These are phyloP conservation scores for Zygothrica quintamaculata DNA, from an alignment of 2,888 invertebrate species.

Conservation along the genomic window DNA sequence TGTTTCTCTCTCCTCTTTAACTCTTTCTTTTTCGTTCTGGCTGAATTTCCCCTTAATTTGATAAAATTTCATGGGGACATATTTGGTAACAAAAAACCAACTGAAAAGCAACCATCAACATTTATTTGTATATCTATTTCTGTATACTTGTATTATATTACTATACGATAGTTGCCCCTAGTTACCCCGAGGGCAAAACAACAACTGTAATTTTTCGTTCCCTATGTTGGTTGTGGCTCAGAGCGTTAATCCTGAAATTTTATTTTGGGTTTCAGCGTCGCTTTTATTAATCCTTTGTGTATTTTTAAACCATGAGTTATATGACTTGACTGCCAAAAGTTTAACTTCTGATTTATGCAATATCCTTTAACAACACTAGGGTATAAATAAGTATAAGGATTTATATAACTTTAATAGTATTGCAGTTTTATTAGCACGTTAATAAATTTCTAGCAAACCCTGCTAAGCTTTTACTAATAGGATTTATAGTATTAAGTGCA, in stretches of 20 bases:
- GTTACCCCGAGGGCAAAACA: constrained; percentile 65
- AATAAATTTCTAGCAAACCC: too few relatives aligned
- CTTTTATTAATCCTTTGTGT: constrained; percentile 75
- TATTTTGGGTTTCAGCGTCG: constrained; percentile 29
- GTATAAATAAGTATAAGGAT: too few relatives aligned
- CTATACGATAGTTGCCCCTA: constrained; percentile 64
- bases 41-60: too few relatives aligned
- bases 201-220: constrained; percentile 41
- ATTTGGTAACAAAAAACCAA: too few relatives aligned
- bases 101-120: too few relatives aligned
- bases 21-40: not conserved
- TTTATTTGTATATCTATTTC: constrained; percentile 16
- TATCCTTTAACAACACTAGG: constrained; percentile 1
- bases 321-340: constrained; percentile 45
- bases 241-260: constrained; percentile 16
- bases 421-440: too few relatives aligned
- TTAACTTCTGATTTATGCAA: constrained; percentile 61
- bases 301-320: constrained; percentile 64
- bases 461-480: too few relatives aligned
- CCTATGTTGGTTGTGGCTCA: constrained; percentile 2
- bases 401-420: too few relatives aligned
- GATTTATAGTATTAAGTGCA: too few relatives aligned
- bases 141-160: constrained; percentile 26
- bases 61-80: too few relatives aligned
- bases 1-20: not conserved